These are phyloP conservation scores for Galerucella calmariensis DNA, from an alignment of 2,888 invertebrate genomes.

Conservation along the genomic window DNA sequence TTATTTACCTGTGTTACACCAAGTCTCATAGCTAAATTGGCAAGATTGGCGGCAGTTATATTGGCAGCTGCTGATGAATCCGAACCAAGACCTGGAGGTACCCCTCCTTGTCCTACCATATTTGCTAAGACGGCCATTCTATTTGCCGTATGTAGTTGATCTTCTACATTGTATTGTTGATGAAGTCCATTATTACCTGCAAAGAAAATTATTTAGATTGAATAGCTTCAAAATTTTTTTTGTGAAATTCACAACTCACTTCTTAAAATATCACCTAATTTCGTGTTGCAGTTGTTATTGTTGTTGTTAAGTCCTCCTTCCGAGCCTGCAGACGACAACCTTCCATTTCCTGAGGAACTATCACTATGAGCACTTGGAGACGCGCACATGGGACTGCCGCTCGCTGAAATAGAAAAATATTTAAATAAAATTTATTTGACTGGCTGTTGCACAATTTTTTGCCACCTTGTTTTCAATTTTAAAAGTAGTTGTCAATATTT, in stretches of 20 bases:
- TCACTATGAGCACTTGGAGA: constrained; percentile 89
- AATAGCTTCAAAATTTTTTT: not conserved
- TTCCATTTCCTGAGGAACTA: constrained; percentile 83
- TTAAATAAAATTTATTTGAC: not conserved
- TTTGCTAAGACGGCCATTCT: constrained; percentile 80
- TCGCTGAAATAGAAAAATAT: constrained; percentile 55
- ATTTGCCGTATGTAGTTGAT: constrained; percentile 68
- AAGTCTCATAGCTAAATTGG: constrained; percentile 78
- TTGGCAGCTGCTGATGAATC: constrained; percentile 71
- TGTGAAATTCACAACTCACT: constrained; percentile 55
- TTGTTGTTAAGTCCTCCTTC: constrained; percentile 81
- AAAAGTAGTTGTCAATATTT: no score
- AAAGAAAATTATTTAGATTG: constrained; percentile 26
- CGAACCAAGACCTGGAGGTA: constrained; percentile 68
- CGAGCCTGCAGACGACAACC: constrained; percentile 82
- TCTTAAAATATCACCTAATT: constrained; percentile 66
- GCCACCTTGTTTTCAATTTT: no score
- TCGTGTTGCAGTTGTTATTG: constrained; percentile 74
- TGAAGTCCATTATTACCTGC: constrained; percentile 69
- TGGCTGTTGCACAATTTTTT: no score
- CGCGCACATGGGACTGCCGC: constrained; percentile 77
- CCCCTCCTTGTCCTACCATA: constrained; percentile 73
- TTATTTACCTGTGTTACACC: constrained; percentile 63
- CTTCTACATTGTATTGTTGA: constrained; percentile 74
- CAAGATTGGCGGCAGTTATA: constrained; percentile 74